A percentile compares a stretch with the other conserved stretches of the same genome.
phyloP scores from a whole-genome alignment of 30 jellyfish, hydroid and myxozoan species.

The Sanderia malayensis region DNA sequence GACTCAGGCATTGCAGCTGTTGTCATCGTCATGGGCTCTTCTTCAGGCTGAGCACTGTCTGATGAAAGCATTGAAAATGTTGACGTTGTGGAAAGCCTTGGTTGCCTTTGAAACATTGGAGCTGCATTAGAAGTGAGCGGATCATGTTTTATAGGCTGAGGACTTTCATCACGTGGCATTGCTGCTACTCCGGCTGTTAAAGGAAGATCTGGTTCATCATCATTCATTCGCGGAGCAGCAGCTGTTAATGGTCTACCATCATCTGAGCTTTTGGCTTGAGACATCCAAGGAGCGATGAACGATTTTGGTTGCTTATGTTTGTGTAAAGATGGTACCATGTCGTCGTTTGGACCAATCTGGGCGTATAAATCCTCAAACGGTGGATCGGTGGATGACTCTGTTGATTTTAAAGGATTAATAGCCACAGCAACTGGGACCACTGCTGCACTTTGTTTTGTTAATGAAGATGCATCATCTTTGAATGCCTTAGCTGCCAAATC shows the following conservation, averaged over 20 bases:
- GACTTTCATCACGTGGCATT: slow-evolving; percentile 31
- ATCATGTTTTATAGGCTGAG: slow-evolving; percentile 12
- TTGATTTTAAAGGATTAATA: slow-evolving; percentile 9
- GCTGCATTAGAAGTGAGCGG: not conserved
- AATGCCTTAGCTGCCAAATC: slow-evolving; percentile 48
- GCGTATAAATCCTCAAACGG: slow-evolving; percentile 36
- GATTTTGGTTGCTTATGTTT: slow-evolving; percentile 8
- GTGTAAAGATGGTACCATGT: slow-evolving; percentile 23
- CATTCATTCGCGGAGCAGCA: slow-evolving; percentile 29
- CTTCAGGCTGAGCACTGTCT: not conserved
- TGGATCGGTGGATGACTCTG: slow-evolving; percentile 6
- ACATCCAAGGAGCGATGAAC: slow-evolving; percentile 29
- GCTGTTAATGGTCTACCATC: slow-evolving; percentile 13
- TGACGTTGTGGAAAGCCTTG: not conserved
- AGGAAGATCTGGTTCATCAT: slow-evolving; percentile 40
- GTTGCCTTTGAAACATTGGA: slow-evolving; percentile 4
- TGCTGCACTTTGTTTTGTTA: slow-evolving; percentile 10
- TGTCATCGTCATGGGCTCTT: slow-evolving; percentile 1
- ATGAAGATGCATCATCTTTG: slow-evolving; percentile 11
- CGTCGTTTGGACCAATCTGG: slow-evolving; percentile 20
- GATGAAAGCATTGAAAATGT: not conserved
- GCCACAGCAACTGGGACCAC: slow-evolving; percentile 17
- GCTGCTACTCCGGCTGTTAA: slow-evolving; percentile 33
- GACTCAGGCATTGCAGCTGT: slow-evolving; percentile 9
- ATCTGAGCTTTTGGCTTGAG: slow-evolving; percentile 19